These are phyloP conservation scores for Monomorium pharaonis DNA, from an alignment of 1,140 invertebrate genomes.

Conservation along the genomic window DNA sequence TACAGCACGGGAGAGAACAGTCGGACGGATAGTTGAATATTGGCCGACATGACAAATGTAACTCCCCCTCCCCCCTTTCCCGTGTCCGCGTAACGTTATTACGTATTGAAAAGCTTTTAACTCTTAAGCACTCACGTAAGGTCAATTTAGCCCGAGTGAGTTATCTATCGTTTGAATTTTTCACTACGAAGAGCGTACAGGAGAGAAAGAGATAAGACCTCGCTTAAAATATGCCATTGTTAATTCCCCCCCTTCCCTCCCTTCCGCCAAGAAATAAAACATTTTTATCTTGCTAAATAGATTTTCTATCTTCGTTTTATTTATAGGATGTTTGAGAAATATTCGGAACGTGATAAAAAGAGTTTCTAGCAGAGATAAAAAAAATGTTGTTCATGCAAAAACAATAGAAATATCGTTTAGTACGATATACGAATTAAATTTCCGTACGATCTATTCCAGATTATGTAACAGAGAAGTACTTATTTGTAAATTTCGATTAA, in stretches of 20 bases:
- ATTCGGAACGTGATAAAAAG: not conserved
- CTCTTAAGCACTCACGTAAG: slow-evolving; percentile 9
- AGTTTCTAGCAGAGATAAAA: not conserved
- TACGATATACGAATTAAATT: not conserved
- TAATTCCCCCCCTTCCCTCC: too few relatives aligned
- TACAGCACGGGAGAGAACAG: not conserved
- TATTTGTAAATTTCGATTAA: not conserved
- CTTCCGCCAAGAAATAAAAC: not conserved
- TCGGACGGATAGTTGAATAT: slow-evolving; percentile 13
- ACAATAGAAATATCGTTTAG: not conserved
- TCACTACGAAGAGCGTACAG: not conserved
- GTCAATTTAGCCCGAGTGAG: not conserved
- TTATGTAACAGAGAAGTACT: not conserved
- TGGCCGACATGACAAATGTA: not conserved
- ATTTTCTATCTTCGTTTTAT: not conserved
- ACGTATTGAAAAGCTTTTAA: slow-evolving; percentile 33
- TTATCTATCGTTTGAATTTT: not conserved
- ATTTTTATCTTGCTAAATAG: not conserved
- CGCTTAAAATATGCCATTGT: not conserved
- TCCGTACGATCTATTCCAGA: not conserved
- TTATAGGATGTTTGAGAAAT: not conserved
- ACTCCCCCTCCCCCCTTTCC: slow-evolving; percentile 5
- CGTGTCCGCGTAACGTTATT: slow-evolving; percentile 11
- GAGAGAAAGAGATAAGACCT: not conserved
- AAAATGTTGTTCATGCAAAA: not conserved